These are phyloP conservation scores for Columbina picui DNA, from an alignment of 2,113 vertebrate species.

Conservation along the genomic window DNA sequence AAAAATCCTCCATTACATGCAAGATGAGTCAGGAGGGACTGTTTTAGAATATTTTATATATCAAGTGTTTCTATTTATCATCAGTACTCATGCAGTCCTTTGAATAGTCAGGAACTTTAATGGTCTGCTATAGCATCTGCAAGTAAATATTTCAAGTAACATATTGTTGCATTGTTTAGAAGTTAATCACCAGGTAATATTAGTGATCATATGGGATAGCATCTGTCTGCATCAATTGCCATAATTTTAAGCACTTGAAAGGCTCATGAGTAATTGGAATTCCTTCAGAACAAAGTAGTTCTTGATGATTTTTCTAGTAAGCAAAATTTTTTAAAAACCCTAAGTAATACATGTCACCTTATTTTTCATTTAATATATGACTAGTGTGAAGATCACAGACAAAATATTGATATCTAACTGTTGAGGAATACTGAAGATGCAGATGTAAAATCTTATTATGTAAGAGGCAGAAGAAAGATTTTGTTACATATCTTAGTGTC, in stretches of 20 bases:
- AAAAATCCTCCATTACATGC: not conserved
- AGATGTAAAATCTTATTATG: not conserved
- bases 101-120: conserved; percentile 44
- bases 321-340: not conserved
- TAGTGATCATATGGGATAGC: not conserved
- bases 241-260: not conserved
- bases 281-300: not conserved
- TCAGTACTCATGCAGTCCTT: conserved; percentile 3
- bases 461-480: not conserved
- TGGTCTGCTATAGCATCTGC: conserved; percentile 10
- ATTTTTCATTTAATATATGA: not conserved
- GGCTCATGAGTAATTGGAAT: not conserved
- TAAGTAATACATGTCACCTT: not conserved
- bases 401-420: not conserved
- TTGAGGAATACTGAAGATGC: not conserved
- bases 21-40: not conserved
- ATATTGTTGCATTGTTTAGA: conserved; percentile 16
- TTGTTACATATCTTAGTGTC: not conserved
- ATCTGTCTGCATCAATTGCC: not conserved
- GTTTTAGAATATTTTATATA: conserved; percentile 35
- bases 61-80: conserved; percentile 26
- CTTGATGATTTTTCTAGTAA: not conserved
- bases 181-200: conserved; percentile 20
- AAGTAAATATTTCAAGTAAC: conserved; percentile 48
- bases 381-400: not conserved